Percentiles rank a stretch among this genome's conserved stretches.
Conservation (phyloP, 2,797 vertebrate species). For the Sardinella longiceps region DNA sequence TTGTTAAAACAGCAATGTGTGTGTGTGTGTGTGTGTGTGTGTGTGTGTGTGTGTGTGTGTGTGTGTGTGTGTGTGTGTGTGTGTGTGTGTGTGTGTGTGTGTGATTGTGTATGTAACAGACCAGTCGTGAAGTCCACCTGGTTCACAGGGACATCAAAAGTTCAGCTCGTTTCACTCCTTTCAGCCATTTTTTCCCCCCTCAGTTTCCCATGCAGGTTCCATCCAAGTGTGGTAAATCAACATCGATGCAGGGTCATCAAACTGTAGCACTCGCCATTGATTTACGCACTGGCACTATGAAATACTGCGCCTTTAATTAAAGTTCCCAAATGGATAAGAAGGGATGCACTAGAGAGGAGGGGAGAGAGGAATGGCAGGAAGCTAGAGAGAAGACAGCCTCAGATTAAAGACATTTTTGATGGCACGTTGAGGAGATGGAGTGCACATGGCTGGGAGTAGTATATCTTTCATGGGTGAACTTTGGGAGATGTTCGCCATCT, state of each 20-base stretch:
- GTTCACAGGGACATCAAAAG: conserved; percentile 7
- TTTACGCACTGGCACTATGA: conserved; percentile 59
- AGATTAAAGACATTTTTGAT: conserved; percentile 27
- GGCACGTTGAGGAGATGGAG: conserved; percentile 22
- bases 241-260: conserved; percentile 57
- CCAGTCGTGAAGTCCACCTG: not conserved
- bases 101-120: not conserved
- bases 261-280: conserved; percentile 57
- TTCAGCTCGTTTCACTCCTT: not conserved
- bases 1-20: not conserved
- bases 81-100: conserved; percentile 8
- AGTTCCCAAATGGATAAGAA: conserved; percentile 50
- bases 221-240: conserved; percentile 57
- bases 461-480: conserved; percentile 34
- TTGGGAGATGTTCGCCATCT: conserved; percentile 25
- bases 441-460: conserved; percentile 27
- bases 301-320: conserved; percentile 60
- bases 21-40: no score
- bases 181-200: not conserved
- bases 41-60: no score
- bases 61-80: not conserved
- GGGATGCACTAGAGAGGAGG: conserved; percentile 32
- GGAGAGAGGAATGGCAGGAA: conserved; percentile 26
- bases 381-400: conserved; percentile 20
- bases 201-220: conserved; percentile 40